Evolutionary conservation across 1,140 invertebrate genomes (phyloP).

Genomic region (Drosophila sp.): DNA sequence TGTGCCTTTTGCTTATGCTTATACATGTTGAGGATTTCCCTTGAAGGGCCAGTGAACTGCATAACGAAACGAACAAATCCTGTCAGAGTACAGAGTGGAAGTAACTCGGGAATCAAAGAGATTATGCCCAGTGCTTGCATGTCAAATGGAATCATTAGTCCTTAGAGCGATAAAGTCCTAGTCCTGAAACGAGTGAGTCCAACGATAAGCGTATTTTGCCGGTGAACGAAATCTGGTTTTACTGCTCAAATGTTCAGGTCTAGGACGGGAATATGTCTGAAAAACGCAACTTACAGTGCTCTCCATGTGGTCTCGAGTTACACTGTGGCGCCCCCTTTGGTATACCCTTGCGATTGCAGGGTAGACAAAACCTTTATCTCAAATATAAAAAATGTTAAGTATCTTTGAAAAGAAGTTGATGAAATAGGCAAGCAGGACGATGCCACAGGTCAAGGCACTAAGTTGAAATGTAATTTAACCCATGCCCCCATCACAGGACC

Average conservation of each 20-base stretch:
- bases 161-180: not conserved
- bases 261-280: too few species aligned
- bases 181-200: not conserved
- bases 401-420: slow-evolving; percentile 6
- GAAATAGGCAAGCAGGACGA: slow-evolving; percentile 13
- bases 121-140: slow-evolving; percentile 10
- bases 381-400: slow-evolving; percentile 4
- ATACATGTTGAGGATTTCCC: slow-evolving; percentile 23
- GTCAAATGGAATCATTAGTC: slow-evolving; percentile 12
- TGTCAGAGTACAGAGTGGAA: slow-evolving; percentile 7
- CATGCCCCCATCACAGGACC: not conserved
- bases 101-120: slow-evolving; percentile 7
- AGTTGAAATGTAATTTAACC: slow-evolving; percentile 16
- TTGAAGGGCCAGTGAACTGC: slow-evolving; percentile 29
- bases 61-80: slow-evolving; percentile 11
- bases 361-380: not conserved
- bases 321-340: too few species aligned
- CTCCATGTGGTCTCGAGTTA: too few species aligned
- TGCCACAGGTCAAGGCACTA: slow-evolving; percentile 67
- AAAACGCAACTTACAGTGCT: too few species aligned
- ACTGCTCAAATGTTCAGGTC: too few species aligned
- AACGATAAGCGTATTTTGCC: not conserved
- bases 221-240: too few species aligned
- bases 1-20: slow-evolving; percentile 1
- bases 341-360: not conserved